Evolutionary conservation across 1,140 invertebrate species (phyloP).

Genomic region (Drosophila funebris): DNA sequence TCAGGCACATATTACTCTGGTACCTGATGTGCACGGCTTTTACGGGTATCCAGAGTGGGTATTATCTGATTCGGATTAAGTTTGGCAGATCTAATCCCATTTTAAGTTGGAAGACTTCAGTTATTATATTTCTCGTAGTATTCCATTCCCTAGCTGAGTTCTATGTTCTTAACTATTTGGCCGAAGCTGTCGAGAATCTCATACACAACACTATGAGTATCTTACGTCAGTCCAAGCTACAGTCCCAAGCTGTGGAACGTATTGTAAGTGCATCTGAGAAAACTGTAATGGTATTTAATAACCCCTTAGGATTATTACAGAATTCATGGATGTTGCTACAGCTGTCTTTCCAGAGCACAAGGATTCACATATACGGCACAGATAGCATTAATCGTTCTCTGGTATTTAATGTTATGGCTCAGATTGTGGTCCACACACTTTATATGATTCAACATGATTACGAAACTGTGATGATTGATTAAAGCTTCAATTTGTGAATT

Average conservation of each 20-base stretch:
- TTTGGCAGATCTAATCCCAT: not conserved
- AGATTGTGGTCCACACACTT: not conserved
- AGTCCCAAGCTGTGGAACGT: not conserved
- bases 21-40: not conserved
- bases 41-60: not conserved
- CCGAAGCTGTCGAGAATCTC: not conserved
- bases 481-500: too few relatives aligned
- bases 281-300: too few relatives aligned
- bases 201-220: not conserved
- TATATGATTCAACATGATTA: conserved; percentile 17
- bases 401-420: not conserved
- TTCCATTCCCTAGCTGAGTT: not conserved
- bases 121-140: not conserved
- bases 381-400: not conserved
- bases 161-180: not conserved
- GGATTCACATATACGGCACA: not conserved
- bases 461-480: not conserved
- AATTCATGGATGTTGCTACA: not conserved
- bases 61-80: conserved; percentile 6
- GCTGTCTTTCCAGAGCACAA: conserved; percentile 4
- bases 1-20: conserved; percentile 1
- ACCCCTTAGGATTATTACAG: not conserved
- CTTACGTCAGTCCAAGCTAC: not conserved
- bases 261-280: not conserved
- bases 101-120: not conserved